Conservation (phyloP, 2,797 vertebrate genomes). For the Pangasius krempfi region DNA sequence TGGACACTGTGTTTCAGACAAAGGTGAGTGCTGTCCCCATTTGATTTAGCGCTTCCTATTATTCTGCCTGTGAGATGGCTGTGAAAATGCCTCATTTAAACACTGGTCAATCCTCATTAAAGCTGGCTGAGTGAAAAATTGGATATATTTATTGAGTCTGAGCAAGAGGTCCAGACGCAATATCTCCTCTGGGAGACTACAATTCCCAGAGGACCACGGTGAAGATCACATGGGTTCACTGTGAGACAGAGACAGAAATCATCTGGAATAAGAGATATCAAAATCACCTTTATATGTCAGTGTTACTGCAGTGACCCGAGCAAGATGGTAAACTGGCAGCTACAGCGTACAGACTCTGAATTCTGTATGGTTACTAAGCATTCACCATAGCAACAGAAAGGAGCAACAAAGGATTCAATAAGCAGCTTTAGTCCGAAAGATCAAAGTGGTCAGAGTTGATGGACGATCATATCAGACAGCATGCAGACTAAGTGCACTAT, state of each 20-base stretch:
- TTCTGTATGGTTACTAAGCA: conserved; percentile 47
- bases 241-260: conserved; percentile 6
- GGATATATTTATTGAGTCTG: conserved; percentile 32
- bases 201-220: conserved; percentile 39
- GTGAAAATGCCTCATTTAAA: conserved; percentile 51
- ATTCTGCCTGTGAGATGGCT: conserved; percentile 49
- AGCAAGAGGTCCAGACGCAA: not conserved
- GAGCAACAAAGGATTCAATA: conserved; percentile 53
- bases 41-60: conserved; percentile 34
- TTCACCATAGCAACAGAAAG: conserved; percentile 47
- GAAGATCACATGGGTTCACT: conserved; percentile 14
- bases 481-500: conserved; percentile 21
- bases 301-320: conserved; percentile 13
- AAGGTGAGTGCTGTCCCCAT: conserved; percentile 24
- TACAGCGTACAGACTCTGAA: conserved; percentile 37
- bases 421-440: conserved; percentile 42
- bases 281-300: conserved; percentile 24
- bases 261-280: conserved; percentile 20
- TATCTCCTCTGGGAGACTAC: conserved; percentile 32
- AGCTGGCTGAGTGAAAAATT: conserved; percentile 30
- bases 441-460: conserved; percentile 48
- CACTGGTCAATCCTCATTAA: conserved; percentile 54
- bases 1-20: conserved; percentile 7
- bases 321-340: conserved; percentile 29
- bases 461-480: conserved; percentile 38